Conservation (phyloP, 2,113 vertebrate species). For the Nycticebus coucang region DNA sequence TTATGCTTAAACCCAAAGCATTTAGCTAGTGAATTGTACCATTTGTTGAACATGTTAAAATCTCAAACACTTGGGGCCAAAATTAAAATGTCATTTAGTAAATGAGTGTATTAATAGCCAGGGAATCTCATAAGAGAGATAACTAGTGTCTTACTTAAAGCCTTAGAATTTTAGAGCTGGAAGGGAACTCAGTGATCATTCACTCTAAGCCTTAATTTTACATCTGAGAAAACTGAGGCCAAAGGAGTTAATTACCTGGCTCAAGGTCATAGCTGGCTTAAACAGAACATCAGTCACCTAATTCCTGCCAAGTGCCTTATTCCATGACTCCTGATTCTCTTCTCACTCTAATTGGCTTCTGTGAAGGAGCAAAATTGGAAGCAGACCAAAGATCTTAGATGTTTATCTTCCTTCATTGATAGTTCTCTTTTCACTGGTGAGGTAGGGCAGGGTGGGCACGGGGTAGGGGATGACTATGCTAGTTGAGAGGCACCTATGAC, state of each 20-base stretch:
- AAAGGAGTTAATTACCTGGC: not conserved
- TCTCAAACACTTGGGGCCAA: constrained; percentile 21
- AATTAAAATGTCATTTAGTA: constrained; percentile 73
- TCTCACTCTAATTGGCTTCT: not conserved
- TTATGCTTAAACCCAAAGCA: constrained; percentile 63
- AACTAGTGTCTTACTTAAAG: constrained; percentile 19
- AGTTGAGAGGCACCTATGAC: not conserved
- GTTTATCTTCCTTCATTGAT: not conserved
- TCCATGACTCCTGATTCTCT: not conserved
- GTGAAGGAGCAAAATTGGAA: not conserved
- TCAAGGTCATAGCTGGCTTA: constrained; percentile 8
- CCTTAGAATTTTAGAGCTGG: constrained; percentile 33
- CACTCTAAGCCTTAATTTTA: constrained; percentile 5
- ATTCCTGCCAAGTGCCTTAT: not conserved
- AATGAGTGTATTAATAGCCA: constrained; percentile 50
- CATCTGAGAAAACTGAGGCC: not conserved
- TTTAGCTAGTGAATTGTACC: constrained; percentile 55
- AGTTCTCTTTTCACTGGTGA: not conserved
- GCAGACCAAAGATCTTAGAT: not conserved
- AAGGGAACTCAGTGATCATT: not conserved
- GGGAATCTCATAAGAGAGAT: constrained; percentile 44
- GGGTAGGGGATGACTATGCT: not conserved
- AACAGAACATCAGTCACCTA: not conserved
- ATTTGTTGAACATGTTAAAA: constrained; percentile 69
- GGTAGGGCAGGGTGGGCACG: not conserved